Base-by-base conservation (phyloP, 2,888 invertebrate genomes). In the Drosophila recens region DNA sequence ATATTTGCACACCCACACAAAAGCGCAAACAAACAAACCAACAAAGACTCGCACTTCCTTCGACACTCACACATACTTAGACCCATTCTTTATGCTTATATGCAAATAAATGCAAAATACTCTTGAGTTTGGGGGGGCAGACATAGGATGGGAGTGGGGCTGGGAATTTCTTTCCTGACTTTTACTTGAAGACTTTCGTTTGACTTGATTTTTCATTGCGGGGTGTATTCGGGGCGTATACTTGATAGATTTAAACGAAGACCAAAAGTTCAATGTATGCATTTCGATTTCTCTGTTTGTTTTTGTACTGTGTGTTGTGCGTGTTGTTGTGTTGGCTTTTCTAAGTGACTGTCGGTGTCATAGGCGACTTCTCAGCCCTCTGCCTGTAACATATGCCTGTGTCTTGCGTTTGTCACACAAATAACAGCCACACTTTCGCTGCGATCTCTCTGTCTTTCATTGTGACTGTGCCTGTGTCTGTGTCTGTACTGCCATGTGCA, bases 21-120 rank as follows among this genome's bases (percentile, higher is more conserved):
- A 85, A 87, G 80, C 66, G 75, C 86, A 83, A 88, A 87, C 67
- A 83, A 72, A 80, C 88, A 83, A 88, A 83, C 69, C 87, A 72
- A 80, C 70, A 72, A 73, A 80, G 59, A 66, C 53, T 64, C 62
- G 27, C 57, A 72, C 77, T 71, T 63, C 67, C 71, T 17, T 13
- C 33, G 53, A 36, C 17, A 40, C 38, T n/a, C 30, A 30, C 34
- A 1, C 36, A 49, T 20, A 1, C 36, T 45, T 20, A 53, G 45
- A 53, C 23, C 46, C 62, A 71, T 66, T 64, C 59, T 72, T 70
- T 58, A 59, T 53, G 66, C 73, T 68, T 67, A 53, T 88, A 88
- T 84, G 89, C 80, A 84, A 84, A 83, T 83, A 83, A 69, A 87
- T 86, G 86, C 71, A 82, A 86, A 86, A 72, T 84, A 86, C 59